phyloP scores from a whole-genome alignment of 2,888 invertebrate species.

The Alentia gelatinosa region DNA sequence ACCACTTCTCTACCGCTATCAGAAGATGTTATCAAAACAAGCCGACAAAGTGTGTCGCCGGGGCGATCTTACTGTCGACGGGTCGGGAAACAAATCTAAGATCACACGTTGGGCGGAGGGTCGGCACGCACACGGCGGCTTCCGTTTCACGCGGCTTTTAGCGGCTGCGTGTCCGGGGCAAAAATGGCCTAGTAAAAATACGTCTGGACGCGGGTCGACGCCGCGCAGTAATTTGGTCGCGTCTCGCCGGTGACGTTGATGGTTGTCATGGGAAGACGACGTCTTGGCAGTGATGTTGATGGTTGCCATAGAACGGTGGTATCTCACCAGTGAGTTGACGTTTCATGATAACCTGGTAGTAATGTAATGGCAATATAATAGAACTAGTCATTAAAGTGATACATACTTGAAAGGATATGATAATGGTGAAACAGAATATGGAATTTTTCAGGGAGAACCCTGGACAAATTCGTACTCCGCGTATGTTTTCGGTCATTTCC shows the following conservation, averaged over 20 bases:
- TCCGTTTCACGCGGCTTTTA: conserved; percentile 31
- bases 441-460: no score
- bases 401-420: no score
- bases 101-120: background rate
- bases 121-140: conserved; percentile 10
- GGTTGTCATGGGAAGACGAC: background rate
- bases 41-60: background rate
- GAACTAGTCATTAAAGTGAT: no score
- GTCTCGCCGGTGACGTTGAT: conserved; percentile 10
- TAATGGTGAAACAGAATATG: no score
- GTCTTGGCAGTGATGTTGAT: background rate
- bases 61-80: background rate
- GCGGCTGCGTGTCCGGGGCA: background rate
- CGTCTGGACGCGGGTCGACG: background rate
- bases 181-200: conserved; percentile 47
- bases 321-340: no score
- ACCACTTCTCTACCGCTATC: conserved; percentile 29
- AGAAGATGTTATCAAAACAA: conserved; percentile 40
- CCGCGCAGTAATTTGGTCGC: background rate
- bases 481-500: no score
- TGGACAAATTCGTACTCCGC: no score
- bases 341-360: no score
- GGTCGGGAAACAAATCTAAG: conserved; percentile 11
- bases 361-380: no score
- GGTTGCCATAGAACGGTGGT: no score